Evolutionary conservation across 2,888 invertebrate genomes (phyloP).

Genomic region (Aphelenchoides bicaudatus): DNA sequence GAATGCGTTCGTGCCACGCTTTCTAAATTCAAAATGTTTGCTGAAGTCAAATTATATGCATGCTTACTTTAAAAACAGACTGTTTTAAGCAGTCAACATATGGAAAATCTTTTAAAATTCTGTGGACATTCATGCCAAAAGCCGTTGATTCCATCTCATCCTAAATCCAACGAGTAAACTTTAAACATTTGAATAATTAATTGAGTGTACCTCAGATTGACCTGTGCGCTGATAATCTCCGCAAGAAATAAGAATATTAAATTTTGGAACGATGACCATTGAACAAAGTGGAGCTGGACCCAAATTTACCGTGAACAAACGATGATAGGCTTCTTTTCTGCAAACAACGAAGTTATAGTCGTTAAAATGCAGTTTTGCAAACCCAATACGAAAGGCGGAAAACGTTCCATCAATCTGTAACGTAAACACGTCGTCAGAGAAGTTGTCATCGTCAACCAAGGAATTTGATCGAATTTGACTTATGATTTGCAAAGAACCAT

Average conservation of each 20-base stretch:
- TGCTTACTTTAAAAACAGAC: conserved; percentile 11
- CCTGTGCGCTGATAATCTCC: conserved; percentile 17
- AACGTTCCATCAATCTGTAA: conserved; percentile 29
- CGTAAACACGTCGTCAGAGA: conserved; percentile 25
- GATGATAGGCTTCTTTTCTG: conserved; percentile 25
- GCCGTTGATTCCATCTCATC: conserved; percentile 16
- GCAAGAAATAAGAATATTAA: conserved; percentile 20
- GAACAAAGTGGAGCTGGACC: conserved; percentile 17
- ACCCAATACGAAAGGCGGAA: conserved; percentile 27
- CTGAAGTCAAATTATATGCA: not conserved
- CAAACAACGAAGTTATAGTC: too few relatives aligned
- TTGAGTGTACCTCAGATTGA: conserved; percentile 7
- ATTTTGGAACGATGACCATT: conserved; percentile 22
- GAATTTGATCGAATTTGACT: conserved; percentile 22
- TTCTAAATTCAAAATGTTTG: conserved; percentile 19
- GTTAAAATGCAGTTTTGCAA: not conserved
- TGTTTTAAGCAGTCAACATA: conserved; percentile 19
- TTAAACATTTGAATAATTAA: too few relatives aligned
- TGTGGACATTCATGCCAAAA: conserved; percentile 22
- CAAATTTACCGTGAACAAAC: conserved; percentile 20
- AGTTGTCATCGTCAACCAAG: conserved; percentile 23
- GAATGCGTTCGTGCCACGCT: conserved; percentile 23
- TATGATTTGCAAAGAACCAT: conserved; percentile 24
- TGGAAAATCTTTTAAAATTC: conserved; percentile 6
- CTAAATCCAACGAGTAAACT: conserved; percentile 8